Conservation (phyloP, 2,113 vertebrate species). For the Pitta sordida region DNA sequence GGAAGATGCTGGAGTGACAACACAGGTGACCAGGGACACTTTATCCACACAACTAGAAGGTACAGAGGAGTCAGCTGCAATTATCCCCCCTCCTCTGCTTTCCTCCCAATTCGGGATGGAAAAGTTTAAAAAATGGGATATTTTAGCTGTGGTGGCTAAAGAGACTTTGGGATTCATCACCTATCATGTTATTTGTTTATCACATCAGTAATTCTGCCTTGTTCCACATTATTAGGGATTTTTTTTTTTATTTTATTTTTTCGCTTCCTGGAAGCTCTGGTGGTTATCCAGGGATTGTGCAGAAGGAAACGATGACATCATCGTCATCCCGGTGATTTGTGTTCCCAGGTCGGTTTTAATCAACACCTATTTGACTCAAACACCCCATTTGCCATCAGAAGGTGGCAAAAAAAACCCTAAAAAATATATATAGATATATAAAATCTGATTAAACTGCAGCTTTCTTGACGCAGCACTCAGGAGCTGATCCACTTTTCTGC, state of each 20-base stretch:
- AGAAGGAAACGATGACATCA: accelerated
- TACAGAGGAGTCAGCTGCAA: not conserved
- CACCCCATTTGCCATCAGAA: not conserved
- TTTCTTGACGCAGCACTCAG: not conserved
- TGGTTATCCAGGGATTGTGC: not conserved
- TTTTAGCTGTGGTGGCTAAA: not conserved
- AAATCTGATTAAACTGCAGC: not conserved
- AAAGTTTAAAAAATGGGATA: not conserved
- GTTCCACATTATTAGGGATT: not conserved
- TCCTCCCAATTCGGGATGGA: not conserved
- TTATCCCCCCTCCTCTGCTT: not conserved
- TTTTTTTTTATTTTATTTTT: not conserved
- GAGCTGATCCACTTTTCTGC: not conserved
- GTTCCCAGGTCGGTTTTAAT: not conserved
- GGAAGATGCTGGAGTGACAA: not conserved
- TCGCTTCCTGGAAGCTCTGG: not conserved
- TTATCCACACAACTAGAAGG: not conserved
- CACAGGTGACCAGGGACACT: not conserved
- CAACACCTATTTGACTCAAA: not conserved
- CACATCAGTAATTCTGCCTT: not conserved
- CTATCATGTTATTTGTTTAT: not conserved
- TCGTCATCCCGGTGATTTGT: not conserved
- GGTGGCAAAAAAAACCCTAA: not conserved
- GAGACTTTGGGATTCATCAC: not conserved
- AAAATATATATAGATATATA: not conserved